A percentile compares a stretch with the other conserved stretches of the same genome.
Conservation (phyloP, 2,113 vertebrate genomes). For the Caloenas nicobarica region DNA sequence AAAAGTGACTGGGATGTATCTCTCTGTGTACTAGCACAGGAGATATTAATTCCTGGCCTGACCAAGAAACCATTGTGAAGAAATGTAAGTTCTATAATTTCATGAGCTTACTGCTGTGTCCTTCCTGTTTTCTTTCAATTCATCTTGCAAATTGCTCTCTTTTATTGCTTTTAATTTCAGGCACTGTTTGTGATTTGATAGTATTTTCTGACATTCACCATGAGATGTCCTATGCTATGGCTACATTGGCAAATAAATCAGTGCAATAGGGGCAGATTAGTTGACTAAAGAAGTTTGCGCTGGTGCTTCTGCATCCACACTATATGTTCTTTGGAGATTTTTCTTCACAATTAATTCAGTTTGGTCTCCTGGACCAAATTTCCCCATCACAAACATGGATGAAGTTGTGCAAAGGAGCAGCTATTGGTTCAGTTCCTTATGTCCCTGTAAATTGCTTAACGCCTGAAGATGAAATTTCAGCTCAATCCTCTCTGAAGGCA, state of each 20-base stretch:
- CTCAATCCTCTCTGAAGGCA: background rate
- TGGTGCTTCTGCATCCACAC: background rate
- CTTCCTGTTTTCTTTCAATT: background rate
- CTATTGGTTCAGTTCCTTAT: background rate
- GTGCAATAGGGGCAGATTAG: background rate
- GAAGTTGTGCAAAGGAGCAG: background rate
- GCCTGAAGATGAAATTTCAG: background rate
- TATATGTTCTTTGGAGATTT: background rate
- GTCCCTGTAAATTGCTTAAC: background rate
- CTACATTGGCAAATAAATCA: background rate
- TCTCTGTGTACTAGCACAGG: background rate
- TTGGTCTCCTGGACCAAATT: background rate
- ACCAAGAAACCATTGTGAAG: background rate
- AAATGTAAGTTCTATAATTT: background rate
- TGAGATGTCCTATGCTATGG: background rate
- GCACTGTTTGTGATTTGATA: background rate
- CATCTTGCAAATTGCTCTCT: background rate
- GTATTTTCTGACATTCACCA: background rate
- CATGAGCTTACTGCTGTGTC: background rate
- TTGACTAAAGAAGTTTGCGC: background rate
- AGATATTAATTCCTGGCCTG: background rate
- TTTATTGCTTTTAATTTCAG: conserved; percentile 22
- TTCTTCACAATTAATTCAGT: background rate
- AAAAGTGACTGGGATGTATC: background rate
- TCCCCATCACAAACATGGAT: background rate